phyloP scores from a whole-genome alignment of 2,797 vertebrate genomes.

The Rhinella marina region DNA sequence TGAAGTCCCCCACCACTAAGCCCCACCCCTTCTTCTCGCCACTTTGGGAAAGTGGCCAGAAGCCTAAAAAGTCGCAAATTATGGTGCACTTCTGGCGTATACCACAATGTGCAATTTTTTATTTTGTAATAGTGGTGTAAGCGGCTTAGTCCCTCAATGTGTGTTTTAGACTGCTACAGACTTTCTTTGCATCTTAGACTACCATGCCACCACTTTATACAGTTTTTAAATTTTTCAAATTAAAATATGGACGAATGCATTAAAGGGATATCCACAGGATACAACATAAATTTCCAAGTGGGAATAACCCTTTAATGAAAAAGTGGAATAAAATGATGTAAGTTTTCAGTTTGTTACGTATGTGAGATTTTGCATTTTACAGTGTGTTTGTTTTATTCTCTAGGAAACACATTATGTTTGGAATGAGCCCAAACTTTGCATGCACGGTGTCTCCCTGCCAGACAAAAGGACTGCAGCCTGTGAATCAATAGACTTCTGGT shows the following conservation, averaged over 20 bases:
- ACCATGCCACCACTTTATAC: neutral
- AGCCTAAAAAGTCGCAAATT: too few relatives aligned
- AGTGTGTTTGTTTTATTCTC: conserved; percentile 22
- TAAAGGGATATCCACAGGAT: neutral
- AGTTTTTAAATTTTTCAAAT: neutral
- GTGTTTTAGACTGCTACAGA: neutral
- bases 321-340: neutral
- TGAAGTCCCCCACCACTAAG: too few relatives aligned
- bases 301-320: neutral
- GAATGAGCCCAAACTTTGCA: conserved; percentile 92
- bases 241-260: neutral
- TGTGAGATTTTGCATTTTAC: neutral
- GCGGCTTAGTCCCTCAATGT: neutral
- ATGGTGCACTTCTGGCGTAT: too few relatives aligned
- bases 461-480: conserved; percentile 84
- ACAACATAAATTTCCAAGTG: neutral
- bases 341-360: neutral
- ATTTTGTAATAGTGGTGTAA: too few relatives aligned
- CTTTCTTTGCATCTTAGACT: neutral
- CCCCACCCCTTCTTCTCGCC: too few relatives aligned
- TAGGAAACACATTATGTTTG: conserved; percentile 93
- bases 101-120: too few relatives aligned
- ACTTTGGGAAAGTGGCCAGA: too few relatives aligned
- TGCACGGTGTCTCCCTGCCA: conserved; percentile 85
- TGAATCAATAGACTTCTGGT: conserved; percentile 90